A percentile compares a stretch with the other conserved stretches of the same genome.
Evolutionary conservation across 2,797 vertebrate genomes (phyloP).

Genomic region (Catharus ustulatus): DNA sequence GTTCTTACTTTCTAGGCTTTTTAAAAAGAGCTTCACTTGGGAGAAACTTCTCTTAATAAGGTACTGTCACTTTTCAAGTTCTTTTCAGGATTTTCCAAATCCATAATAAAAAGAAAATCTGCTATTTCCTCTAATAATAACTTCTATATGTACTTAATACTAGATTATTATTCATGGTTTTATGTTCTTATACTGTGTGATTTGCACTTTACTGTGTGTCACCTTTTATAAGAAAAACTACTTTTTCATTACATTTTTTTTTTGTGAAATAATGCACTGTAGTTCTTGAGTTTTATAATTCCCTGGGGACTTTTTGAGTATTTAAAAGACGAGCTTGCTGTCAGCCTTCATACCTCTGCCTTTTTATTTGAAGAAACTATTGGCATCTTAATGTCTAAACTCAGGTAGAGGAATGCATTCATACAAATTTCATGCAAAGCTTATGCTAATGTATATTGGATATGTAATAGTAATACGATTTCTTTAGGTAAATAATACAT

Average conservation of each 20-base stretch:
- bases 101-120: constrained; percentile 1
- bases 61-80: constrained; percentile 2
- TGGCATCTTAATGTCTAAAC: neutral
- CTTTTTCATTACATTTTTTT: constrained; percentile 1
- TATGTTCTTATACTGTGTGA: constrained; percentile 11
- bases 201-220: neutral
- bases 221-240: constrained; percentile 24
- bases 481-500: neutral
- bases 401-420: neutral
- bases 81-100: constrained; percentile 9
- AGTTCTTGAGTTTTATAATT: neutral
- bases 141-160: constrained; percentile 11
- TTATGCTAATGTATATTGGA: neutral
- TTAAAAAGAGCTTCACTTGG: neutral
- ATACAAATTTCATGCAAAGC: neutral
- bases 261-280: constrained; percentile 3
- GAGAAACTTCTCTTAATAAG: constrained; percentile 4
- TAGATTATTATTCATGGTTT: constrained; percentile 36
- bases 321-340: constrained; percentile 29
- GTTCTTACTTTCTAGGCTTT: neutral
- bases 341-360: neutral
- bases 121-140: neutral
- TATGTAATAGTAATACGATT: neutral
- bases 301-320: neutral
- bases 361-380: constrained; percentile 15